Evolutionary conservation across 1,140 invertebrate species (phyloP), one percentile per base, ranked within the genome.

Genomic region (Drosophila aff.): DNA sequence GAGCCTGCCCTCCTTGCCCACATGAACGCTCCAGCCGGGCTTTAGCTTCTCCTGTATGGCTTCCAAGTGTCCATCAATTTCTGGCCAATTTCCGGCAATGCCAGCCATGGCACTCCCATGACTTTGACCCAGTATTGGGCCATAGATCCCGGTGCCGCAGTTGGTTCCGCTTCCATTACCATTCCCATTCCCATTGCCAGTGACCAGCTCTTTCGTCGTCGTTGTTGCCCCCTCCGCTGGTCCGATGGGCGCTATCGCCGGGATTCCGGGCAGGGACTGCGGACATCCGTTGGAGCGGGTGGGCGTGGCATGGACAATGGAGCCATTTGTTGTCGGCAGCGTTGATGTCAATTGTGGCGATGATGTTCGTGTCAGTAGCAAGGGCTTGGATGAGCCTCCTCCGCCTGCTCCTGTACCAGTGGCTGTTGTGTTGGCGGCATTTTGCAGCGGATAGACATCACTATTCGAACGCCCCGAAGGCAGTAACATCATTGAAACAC

Each of bases 21-120:
- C 94, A 90, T 96, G 96, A 8, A 95, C 95, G 7, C 95, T 96
- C 95, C 96, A 96, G 79, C 96, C 96, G 62, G 94, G 93, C 80
- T 95, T 95, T 33, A 95, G 91, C 66, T 93, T 94, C 18, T 93
- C 92, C 69, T 94, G 94, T 38, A 95, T 82, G 61, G 91, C 92
- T 73, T 95, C 94, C 81, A 95, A 83, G 62, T 93, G 91, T 65
- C 91, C 79, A 81, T 90, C 91, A 79, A 92, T 87, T 81, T 92
- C 85, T 50, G 76, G 69, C 91, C 91, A 92, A 92, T 90, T 92
- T 84, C 82, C 87, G 66, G 65, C 49, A 28, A 89, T 36, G 71
- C 67, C 67, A 60, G 60, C 50, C 60, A 74, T 55, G 59, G 47
- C 78, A 67, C 64, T 47, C 21, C 52, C 69, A 52, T 73, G 80